phyloP scores from a whole-genome alignment of 1,140 invertebrate species.

The Heliconius eleuchia region DNA sequence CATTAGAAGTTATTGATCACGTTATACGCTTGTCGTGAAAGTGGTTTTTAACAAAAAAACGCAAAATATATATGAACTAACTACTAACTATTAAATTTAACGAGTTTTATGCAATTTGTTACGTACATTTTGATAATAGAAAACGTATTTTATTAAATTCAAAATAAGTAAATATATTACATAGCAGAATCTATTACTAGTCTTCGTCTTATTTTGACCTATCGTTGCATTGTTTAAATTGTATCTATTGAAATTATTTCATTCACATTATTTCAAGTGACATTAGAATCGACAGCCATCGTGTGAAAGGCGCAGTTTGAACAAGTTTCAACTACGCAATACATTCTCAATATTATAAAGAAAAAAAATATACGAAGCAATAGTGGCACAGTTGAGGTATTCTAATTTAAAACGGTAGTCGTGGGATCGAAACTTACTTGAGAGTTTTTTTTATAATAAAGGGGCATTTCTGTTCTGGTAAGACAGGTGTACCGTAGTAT shows the following conservation, averaged over 20 bases:
- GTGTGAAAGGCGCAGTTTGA: neutral
- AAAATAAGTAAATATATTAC: neutral
- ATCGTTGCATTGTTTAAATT: neutral
- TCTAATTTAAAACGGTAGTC: too few relatives aligned
- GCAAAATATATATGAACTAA: neutral
- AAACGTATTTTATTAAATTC: neutral
- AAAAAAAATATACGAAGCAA: too few relatives aligned
- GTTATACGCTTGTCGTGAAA: conserved; percentile 2
- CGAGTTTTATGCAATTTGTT: neutral
- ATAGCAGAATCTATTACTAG: neutral
- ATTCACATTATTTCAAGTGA: neutral
- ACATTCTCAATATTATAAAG: neutral
- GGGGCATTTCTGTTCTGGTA: too few relatives aligned
- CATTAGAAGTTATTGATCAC: conserved; percentile 18
- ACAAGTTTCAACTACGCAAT: neutral
- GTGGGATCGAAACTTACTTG: too few relatives aligned
- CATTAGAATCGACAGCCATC: neutral
- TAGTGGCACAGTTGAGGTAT: too few relatives aligned
- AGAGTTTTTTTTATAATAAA: too few relatives aligned
- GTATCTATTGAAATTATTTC: neutral
- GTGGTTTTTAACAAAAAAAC: conserved; percentile 8
- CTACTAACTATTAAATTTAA: neutral
- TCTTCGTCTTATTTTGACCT: neutral
- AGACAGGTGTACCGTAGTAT: too few relatives aligned
- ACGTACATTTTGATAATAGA: neutral